Percentiles rank a stretch among this genome's conserved stretches.
phyloP scores from a whole-genome alignment of 2,113 vertebrate species.

The Apaloderma vittatum region DNA sequence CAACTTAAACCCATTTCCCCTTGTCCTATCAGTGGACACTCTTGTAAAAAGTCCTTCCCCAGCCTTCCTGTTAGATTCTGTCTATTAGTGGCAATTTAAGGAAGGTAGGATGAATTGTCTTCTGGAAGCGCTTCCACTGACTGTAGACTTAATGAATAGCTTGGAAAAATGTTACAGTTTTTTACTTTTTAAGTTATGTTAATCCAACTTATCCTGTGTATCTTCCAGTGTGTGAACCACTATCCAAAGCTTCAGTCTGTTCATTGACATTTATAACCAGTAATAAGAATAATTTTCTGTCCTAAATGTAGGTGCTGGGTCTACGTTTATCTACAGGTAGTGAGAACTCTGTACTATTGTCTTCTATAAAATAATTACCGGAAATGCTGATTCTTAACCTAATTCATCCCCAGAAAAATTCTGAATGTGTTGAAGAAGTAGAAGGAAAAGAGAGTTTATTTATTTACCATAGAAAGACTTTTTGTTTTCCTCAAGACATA shows the following conservation, averaged over 20 bases:
- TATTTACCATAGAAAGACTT: background rate
- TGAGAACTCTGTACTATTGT: background rate
- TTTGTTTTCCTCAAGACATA: background rate
- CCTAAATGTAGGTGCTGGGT: background rate
- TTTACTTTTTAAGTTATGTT: background rate
- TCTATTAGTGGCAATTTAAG: background rate
- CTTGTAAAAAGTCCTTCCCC: no score
- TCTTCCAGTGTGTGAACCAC: background rate
- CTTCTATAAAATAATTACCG: background rate
- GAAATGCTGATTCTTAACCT: background rate
- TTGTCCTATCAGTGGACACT: no score
- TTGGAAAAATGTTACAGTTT: background rate
- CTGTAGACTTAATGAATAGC: background rate
- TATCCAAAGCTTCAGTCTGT: background rate
- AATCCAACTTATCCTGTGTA: background rate
- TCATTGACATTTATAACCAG: background rate
- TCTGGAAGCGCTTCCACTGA: background rate
- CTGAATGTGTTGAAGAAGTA: background rate
- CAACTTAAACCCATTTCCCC: no score
- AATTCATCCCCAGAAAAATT: no score
- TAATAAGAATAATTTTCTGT: background rate
- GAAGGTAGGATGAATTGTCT: background rate
- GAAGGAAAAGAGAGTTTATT: background rate
- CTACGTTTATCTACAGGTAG: background rate
- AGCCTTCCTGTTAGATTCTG: background rate